Percentiles rank a stretch among this genome's conserved stretches.
phyloP scores from a whole-genome alignment of 2,113 vertebrate genomes.

The Microtus pennsylvanicus region DNA sequence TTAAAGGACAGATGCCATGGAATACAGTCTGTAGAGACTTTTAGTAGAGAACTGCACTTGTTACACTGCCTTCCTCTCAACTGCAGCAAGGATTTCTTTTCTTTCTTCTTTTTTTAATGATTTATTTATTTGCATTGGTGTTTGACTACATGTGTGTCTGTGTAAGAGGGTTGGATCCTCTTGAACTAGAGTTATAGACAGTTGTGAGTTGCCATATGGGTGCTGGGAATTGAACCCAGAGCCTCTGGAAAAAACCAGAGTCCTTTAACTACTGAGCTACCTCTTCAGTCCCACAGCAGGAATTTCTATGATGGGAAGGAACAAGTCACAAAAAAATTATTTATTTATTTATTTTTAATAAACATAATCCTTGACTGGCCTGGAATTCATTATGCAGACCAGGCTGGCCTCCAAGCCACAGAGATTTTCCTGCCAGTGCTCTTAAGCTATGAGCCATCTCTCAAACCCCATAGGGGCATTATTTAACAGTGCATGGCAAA shows the following conservation, averaged over 20 bases:
- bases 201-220: background rate
- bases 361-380: background rate
- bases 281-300: background rate
- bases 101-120: background rate
- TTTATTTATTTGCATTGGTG: background rate
- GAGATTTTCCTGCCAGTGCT: too few relatives aligned
- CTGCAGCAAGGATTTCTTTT: background rate
- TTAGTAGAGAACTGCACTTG: background rate
- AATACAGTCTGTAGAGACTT: background rate
- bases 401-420: background rate
- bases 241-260: background rate
- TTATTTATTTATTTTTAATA: background rate
- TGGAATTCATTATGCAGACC: background rate
- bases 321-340: background rate
- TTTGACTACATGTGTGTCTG: background rate
- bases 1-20: background rate
- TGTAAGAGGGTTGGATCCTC: background rate
- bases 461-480: background rate
- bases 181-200: background rate
- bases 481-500: background rate
- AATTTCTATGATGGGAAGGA: background rate
- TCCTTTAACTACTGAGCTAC: background rate
- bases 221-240: background rate
- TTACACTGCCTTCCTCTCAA: conserved; percentile 11
- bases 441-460: too few relatives aligned